Percentiles rank a stretch among this genome's conserved stretches.
These are phyloP conservation scores for Amia ocellicauda DNA, from an alignment of 2,113 vertebrate species.

Conservation along the genomic window DNA sequence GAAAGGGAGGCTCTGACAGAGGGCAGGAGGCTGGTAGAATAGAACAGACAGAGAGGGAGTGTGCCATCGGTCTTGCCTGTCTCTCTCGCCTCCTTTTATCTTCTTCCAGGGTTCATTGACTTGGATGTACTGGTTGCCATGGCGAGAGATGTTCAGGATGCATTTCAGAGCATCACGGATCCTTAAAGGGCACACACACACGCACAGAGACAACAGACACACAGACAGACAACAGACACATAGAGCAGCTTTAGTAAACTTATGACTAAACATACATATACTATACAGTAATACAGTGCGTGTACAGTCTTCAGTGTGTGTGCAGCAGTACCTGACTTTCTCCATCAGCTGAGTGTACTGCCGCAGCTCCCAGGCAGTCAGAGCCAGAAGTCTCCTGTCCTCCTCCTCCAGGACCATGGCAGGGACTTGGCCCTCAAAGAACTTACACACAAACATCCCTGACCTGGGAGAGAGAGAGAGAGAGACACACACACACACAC, in stretches of 20 bases:
- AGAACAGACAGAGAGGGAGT: neutral
- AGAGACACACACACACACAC: no score
- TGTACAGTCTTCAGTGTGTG: neutral
- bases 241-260: no score
- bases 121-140: slow-evolving; percentile 96
- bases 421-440: slow-evolving; percentile 83
- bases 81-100: slow-evolving; percentile 79
- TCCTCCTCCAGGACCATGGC: slow-evolving; percentile 75
- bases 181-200: slow-evolving; percentile 47
- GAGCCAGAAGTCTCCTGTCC: slow-evolving; percentile 79
- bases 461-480: slow-evolving; percentile 61
- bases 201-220: no score
- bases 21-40: neutral
- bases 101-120: slow-evolving; percentile 91
- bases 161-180: slow-evolving; percentile 88
- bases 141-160: slow-evolving; percentile 88
- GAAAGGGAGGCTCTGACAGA: neutral
- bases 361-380: slow-evolving; percentile 77
- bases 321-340: slow-evolving; percentile 77
- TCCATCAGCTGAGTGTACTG: slow-evolving; percentile 88
- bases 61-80: slow-evolving; percentile 60
- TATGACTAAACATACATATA: no score
- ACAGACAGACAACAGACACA: no score
- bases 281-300: no score
- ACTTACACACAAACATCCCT: slow-evolving; percentile 90